Evolutionary conservation across 2,797 vertebrate species (phyloP), one percentile per base, ranked within the genome.

Genomic region (Bradypodion pumilum): DNA sequence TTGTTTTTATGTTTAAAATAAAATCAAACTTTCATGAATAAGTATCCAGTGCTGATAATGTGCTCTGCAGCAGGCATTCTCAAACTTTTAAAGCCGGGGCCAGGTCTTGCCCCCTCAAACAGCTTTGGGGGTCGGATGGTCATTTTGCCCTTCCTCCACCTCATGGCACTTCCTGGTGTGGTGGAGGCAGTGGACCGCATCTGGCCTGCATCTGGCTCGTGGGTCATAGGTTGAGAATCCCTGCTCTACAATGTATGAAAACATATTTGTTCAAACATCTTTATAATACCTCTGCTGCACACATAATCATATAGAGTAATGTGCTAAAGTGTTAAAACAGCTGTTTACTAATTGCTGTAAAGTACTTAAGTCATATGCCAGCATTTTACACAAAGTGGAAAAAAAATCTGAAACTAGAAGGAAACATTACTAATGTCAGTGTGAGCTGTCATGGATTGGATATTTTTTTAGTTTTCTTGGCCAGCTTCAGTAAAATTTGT

Each of bases 401-500:
- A 32, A 80, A 75, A 84, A 62, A 7, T 59, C 72, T 19, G 13
- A 70, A 78, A 84, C 82, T 85, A 35, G 81, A 80, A 52, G 56
- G n/a, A 56, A 23, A 56, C 16, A 74, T 10, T 25, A 1, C 40
- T 4, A 13, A 65, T 74, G 3, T 85, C 76, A 68, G 19, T 40
- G 83, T 49, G 70, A 81, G 80, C 66, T 69, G 12, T 78, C 72
- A 42, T 32, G 68, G 13, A 60, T 82, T 85, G 13, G 1, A 15
- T 23, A 5, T 56, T 87, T 85, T 89, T 37, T 85, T 74, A 32
- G 1, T 21, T 12, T 25, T 80, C 35, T 40, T 87, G 69, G 81
- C 46, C 35, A 86, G 27, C 74, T 66, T 16, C 42, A 85, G 9
- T 56, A 88, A 12, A 42, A 77, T 85, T 32, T 80, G 44, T 87